Base-by-base conservation (phyloP, 2,797 vertebrate genomes). In the Coranthus polyacanthus region DNA sequence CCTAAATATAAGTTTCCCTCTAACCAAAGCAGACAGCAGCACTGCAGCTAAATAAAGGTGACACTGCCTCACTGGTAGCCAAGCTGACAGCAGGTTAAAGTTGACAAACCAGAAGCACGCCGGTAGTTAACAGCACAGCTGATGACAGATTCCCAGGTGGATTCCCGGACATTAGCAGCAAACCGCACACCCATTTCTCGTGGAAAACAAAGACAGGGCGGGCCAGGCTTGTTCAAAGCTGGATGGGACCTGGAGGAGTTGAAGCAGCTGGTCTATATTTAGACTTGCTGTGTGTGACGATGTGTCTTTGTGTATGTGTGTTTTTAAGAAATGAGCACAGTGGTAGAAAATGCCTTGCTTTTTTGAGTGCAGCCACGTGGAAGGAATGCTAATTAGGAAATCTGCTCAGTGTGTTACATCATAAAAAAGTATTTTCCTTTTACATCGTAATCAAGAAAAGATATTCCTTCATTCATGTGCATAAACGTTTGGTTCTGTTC, bases 81-180 rank as follows among this genome's bases (percentile, higher is more conserved):
- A 34, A 67, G 62, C 68, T 75, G 89, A 91, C 88, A 85, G 89
- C 76, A 61, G 81, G 86, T 86, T 78, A 88, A 79, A 87, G 87
- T 89, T 87, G 80, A 81, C 11, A 17, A 57, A 76, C 62, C 76
- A 70, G 65, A 74, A 65, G 71, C 76, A 74, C 69, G 71, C n/a
- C 12, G 71, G 82, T 87, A 81, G 81, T 84, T 86, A 88, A 77
- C 75, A 65, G 62, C 81, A 45, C 70, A 80, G 77, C 84, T 85
- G 81, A 87, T 81, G 81, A 84, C 72, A 79, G 75, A 72, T 66
- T 73, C 75, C 75, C 81, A 72, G 75, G 79, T 87, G 87, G 75
- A 73, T 59, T 62, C 52, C 71, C 66, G 70, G 75, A 81, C 58
- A 68, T 75, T 50, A 78, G 58, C 42, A 49, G 63, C 59, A 70